Conservation (phyloP, 2,113 vertebrate species). For the Cranoglanis bouderius region DNA sequence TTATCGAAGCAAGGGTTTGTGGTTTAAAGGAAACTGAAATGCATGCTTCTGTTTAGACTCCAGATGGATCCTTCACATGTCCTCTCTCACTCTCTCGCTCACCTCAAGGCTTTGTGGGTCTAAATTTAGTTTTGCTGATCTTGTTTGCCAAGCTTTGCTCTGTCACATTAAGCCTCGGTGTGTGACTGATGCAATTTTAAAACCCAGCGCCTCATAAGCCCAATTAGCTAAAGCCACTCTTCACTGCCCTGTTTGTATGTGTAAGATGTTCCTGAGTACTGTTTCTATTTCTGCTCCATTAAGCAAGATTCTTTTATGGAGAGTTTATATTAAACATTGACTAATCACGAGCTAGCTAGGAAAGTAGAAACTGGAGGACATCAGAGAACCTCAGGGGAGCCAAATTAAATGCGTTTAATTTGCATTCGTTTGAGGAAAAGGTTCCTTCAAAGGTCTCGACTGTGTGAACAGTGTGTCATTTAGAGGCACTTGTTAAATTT, state of each 20-base stretch:
- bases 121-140: constrained; percentile 46
- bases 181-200: constrained; percentile 44
- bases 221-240: constrained; percentile 52
- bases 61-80: constrained; percentile 18
- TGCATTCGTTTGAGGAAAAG: background rate
- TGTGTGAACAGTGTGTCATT: background rate
- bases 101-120: constrained; percentile 24
- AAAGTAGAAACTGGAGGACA: background rate
- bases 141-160: constrained; percentile 50
- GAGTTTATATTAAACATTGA: background rate
- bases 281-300: background rate
- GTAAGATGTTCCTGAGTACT: background rate
- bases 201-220: constrained; percentile 38
- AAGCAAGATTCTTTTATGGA: background rate
- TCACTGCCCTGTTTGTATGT: constrained; percentile 34
- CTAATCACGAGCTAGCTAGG: background rate
- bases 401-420: background rate
- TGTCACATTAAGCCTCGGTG: constrained; percentile 42
- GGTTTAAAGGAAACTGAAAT: constrained; percentile 5
- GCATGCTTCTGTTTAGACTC: constrained; percentile 7
- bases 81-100: constrained; percentile 11
- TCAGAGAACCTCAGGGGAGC: background rate
- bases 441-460: background rate
- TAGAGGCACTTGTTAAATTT: background rate
- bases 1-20: background rate